These are phyloP conservation scores for Platyscapa corneri DNA, from an alignment of 1,140 invertebrate genomes.

Conservation along the genomic window DNA sequence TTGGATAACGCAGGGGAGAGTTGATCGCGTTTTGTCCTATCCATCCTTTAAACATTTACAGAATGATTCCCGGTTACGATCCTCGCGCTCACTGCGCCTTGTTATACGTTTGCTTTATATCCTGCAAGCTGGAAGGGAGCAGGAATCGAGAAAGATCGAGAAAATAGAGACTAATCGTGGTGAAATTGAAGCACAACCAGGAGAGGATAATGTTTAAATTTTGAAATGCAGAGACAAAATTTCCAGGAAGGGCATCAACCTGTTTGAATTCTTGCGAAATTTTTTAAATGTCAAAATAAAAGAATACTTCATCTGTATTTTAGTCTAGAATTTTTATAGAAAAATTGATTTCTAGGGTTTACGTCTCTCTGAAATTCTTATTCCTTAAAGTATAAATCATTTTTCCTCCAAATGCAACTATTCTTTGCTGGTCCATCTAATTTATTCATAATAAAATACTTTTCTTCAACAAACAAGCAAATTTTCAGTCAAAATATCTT, in stretches of 20 bases:
- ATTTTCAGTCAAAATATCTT: too few species aligned
- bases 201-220: slow-evolving; percentile 21
- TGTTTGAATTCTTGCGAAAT: not conserved
- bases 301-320: too few species aligned
- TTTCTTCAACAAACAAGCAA: too few species aligned
- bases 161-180: slow-evolving; percentile 33
- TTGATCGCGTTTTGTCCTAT: slow-evolving; percentile 9
- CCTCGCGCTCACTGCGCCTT: not conserved
- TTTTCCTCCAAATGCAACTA: too few species aligned
- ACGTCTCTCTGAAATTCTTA: too few species aligned
- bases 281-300: not conserved
- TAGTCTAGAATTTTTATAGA: too few species aligned
- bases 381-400: too few species aligned
- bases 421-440: too few species aligned
- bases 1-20: not conserved
- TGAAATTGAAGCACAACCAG: not conserved
- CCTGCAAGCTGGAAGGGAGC: not conserved
- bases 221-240: not conserved
- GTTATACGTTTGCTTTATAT: not conserved
- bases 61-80: not conserved
- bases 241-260: not conserved
- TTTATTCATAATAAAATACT: too few species aligned
- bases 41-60: slow-evolving; percentile 44
- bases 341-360: too few species aligned
- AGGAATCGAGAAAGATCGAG: not conserved